phyloP scores from a whole-genome alignment of 2,797 vertebrate species.

The Coregonus sp. region DNA sequence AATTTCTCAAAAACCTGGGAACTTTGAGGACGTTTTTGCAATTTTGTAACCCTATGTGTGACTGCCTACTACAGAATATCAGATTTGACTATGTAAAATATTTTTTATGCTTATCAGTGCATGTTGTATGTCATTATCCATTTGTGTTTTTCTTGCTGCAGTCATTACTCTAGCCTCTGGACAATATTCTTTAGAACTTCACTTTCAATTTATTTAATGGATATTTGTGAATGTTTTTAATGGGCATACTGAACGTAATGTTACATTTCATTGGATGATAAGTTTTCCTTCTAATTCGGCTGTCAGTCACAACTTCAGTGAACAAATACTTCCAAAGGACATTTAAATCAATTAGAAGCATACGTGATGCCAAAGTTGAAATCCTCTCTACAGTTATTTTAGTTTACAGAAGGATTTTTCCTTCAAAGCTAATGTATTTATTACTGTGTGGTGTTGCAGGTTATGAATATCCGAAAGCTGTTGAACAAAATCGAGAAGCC shows the following conservation, averaged over 20 bases:
- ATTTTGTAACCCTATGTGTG: not conserved
- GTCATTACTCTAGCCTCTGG: not conserved
- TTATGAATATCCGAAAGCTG: slow-evolving; percentile 91
- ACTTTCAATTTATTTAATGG: not conserved
- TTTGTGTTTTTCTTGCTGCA: not conserved
- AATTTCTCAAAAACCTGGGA: no score
- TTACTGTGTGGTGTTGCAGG: slow-evolving; percentile 71
- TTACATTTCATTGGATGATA: not conserved
- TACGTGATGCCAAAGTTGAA: not conserved
- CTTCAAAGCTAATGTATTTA: not conserved
- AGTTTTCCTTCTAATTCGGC: not conserved
- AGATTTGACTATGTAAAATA: not conserved
- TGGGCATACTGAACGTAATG: not conserved
- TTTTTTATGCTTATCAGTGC: not conserved
- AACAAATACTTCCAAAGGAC: not conserved
- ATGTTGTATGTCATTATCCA: no score
- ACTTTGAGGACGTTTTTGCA: no score
- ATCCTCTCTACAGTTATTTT: not conserved
- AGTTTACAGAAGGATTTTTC: not conserved
- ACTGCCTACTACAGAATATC: not conserved
- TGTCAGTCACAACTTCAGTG: not conserved
- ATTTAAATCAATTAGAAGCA: not conserved
- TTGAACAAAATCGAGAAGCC: slow-evolving; percentile 94
- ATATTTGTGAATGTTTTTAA: not conserved
- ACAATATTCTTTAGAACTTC: not conserved